Evolutionary conservation across 2,113 vertebrate genomes (phyloP).

Genomic region (Bubalus kerabau): DNA sequence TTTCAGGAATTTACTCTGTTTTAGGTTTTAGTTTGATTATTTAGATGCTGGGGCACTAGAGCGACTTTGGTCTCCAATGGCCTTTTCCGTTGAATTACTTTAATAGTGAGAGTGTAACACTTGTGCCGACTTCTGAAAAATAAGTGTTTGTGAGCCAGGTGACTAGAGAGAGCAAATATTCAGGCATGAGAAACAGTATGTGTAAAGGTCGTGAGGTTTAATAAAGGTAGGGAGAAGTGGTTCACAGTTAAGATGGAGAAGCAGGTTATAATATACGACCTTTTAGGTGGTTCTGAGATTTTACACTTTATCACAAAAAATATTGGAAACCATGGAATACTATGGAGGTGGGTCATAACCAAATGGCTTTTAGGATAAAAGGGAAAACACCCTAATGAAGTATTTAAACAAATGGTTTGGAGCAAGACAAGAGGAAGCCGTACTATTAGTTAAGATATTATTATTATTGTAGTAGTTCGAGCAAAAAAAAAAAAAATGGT

Average conservation of each 20-base stretch:
- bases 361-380: not conserved
- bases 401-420: not conserved
- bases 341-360: not conserved
- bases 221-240: not conserved
- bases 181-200: not conserved
- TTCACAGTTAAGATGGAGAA: not conserved
- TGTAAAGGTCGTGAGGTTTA: not conserved
- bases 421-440: not conserved
- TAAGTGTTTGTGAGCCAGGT: not conserved
- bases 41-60: not conserved
- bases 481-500: not conserved
- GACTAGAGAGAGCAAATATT: not conserved
- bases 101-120: not conserved
- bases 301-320: not conserved
- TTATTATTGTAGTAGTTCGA: not conserved
- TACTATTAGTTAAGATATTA: not conserved
- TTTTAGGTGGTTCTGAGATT: not conserved
- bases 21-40: not conserved
- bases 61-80: not conserved
- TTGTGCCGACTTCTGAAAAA: not conserved
- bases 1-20: not conserved
- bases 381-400: not conserved
- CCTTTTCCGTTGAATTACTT: not conserved
- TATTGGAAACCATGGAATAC: not conserved
- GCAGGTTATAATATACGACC: not conserved